Conservation (phyloP, 1,140 invertebrate species). For the Andricus grossulariae region DNA sequence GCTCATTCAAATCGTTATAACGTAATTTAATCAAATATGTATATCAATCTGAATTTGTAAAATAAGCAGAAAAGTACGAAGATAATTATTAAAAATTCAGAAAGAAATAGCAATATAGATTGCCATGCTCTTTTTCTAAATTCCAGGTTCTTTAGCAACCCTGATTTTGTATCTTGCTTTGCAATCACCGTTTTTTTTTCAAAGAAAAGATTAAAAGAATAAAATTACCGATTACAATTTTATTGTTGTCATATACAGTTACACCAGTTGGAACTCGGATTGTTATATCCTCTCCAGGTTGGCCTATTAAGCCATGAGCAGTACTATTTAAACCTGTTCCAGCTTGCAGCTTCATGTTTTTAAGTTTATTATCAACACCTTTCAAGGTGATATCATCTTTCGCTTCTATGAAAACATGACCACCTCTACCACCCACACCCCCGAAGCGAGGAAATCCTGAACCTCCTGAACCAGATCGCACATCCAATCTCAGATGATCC, state of each 20-base stretch:
- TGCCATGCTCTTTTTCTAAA: too few species aligned
- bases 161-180: too few species aligned
- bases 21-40: too few species aligned
- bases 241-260: slow-evolving; percentile 81
- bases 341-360: slow-evolving; percentile 78
- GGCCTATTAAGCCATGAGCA: slow-evolving; percentile 84
- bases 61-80: too few species aligned
- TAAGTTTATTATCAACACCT: slow-evolving; percentile 76
- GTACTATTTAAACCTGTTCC: slow-evolving; percentile 83
- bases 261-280: slow-evolving; percentile 89
- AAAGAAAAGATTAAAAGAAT: background rate
- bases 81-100: too few species aligned
- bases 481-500: slow-evolving; percentile 84
- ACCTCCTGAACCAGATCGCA: slow-evolving; percentile 86
- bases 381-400: slow-evolving; percentile 80
- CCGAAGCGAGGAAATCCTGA: slow-evolving; percentile 86
- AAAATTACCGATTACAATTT: slow-evolving; percentile 77
- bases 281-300: slow-evolving; percentile 81
- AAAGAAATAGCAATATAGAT: too few species aligned
- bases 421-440: slow-evolving; percentile 90
- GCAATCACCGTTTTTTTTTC: too few species aligned
- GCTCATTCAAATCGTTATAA: too few species aligned
- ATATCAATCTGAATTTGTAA: too few species aligned
- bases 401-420: slow-evolving; percentile 85
- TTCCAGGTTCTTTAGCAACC: too few species aligned